These are phyloP conservation scores for Tachypleus tridentatus DNA, from an alignment of 1,140 invertebrate species.

Conservation along the genomic window DNA sequence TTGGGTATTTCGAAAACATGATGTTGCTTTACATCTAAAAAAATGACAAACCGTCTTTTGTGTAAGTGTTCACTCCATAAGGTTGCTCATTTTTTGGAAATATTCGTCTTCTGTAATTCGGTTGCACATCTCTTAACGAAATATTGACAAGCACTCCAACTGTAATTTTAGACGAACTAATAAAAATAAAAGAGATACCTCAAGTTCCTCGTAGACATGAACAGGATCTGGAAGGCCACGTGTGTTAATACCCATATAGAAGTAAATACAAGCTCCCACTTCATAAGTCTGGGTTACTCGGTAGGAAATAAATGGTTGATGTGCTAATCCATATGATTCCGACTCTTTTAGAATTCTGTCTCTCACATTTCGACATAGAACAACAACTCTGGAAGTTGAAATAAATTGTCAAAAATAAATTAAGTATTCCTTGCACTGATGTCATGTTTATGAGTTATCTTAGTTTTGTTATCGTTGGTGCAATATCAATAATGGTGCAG, in stretches of 20 bases:
- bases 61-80: no score
- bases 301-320: slow-evolving; percentile 54
- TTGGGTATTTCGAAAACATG: no score
- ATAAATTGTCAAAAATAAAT: background rate
- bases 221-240: slow-evolving; percentile 54
- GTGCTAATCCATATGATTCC: slow-evolving; percentile 42
- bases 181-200: slow-evolving; percentile 30
- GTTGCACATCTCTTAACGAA: no score
- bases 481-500: background rate
- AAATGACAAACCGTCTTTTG: no score
- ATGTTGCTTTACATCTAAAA: no score
- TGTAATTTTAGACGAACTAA: no score
- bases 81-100: no score
- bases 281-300: slow-evolving; percentile 96
- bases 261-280: slow-evolving; percentile 92
- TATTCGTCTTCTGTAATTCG: no score
- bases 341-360: slow-evolving; percentile 55
- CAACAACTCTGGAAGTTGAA: slow-evolving; percentile 45
- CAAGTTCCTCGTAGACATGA: slow-evolving; percentile 60
- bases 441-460: background rate
- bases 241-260: slow-evolving; percentile 92
- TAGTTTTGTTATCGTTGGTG: background rate
- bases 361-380: slow-evolving; percentile 81
- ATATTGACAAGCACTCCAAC: no score
- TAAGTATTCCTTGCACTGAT: background rate